Conservation (phyloP, 2,113 vertebrate genomes). For the Brienomyrus brachyistius region DNA sequence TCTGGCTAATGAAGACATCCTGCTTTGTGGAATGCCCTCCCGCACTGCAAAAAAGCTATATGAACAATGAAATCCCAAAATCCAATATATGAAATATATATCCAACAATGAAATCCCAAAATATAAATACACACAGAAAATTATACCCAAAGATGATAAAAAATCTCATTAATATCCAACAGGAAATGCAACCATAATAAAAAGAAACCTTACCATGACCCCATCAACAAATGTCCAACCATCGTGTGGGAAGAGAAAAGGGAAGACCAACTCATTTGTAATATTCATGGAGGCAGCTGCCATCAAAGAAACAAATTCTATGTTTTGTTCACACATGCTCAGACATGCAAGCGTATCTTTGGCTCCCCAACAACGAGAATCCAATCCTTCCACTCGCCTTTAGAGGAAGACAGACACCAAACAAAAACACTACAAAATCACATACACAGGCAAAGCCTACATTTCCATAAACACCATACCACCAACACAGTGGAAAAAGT, state of each 20-base stretch:
- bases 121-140: neutral
- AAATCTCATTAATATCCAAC: neutral
- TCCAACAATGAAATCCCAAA: neutral
- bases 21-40: neutral
- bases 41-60: neutral
- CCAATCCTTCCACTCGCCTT: neutral
- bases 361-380: neutral
- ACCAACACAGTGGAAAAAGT: neutral
- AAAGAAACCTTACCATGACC: constrained; percentile 10
- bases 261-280: neutral
- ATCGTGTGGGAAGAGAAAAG: neutral
- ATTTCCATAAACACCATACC: neutral
- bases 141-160: neutral
- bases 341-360: neutral
- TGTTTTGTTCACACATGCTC: neutral
- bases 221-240: neutral
- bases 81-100: too few relatives aligned
- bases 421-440: neutral
- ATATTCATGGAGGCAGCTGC: neutral
- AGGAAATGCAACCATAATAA: neutral
- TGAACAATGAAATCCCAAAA: neutral
- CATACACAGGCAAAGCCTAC: neutral
- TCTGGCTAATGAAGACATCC: neutral
- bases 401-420: neutral
- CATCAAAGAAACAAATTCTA: neutral